phyloP scores from a whole-genome alignment of 2,888 invertebrate genomes.

The Pemphredon lugubris region DNA sequence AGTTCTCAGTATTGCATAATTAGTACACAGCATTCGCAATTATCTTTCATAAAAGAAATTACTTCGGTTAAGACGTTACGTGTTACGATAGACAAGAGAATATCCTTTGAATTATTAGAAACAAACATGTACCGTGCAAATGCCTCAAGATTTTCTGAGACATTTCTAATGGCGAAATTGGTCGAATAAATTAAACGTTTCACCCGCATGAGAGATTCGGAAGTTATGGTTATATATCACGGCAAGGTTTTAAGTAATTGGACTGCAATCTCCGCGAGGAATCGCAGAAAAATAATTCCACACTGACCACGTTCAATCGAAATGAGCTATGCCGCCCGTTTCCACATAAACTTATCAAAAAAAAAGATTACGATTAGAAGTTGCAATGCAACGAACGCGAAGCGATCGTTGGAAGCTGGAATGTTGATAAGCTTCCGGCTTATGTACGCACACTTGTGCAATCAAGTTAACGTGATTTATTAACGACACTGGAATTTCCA shows the following conservation, averaged over 20 bases:
- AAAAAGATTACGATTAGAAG: conserved; percentile 1
- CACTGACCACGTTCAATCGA: conserved; percentile 27
- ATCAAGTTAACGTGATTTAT: neutral
- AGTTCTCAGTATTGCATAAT: neutral
- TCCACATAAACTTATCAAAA: conserved; percentile 35
- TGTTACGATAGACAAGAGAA: too few relatives aligned
- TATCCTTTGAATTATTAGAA: too few relatives aligned
- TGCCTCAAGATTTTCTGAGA: too few relatives aligned
- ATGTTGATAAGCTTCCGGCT: conserved; percentile 30
- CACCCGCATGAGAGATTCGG: neutral
- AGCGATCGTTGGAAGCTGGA: conserved; percentile 32
- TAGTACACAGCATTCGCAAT: neutral
- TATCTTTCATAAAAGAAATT: too few relatives aligned
- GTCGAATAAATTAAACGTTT: neutral
- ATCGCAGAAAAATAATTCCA: conserved; percentile 1
- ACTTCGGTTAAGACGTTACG: too few relatives aligned
- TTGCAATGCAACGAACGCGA: conserved; percentile 15
- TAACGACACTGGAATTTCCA: too few relatives aligned
- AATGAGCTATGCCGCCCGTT: neutral
- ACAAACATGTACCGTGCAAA: too few relatives aligned
- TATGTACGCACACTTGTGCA: neutral
- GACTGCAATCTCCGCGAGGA: neutral
- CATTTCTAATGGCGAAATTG: neutral
- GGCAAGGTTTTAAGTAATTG: conserved; percentile 30
- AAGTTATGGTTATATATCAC: neutral